A percentile compares a stretch with the other conserved stretches of the same genome.
phyloP scores from a whole-genome alignment of 2,888 invertebrate genomes.

The Orchesellides sinensis region DNA sequence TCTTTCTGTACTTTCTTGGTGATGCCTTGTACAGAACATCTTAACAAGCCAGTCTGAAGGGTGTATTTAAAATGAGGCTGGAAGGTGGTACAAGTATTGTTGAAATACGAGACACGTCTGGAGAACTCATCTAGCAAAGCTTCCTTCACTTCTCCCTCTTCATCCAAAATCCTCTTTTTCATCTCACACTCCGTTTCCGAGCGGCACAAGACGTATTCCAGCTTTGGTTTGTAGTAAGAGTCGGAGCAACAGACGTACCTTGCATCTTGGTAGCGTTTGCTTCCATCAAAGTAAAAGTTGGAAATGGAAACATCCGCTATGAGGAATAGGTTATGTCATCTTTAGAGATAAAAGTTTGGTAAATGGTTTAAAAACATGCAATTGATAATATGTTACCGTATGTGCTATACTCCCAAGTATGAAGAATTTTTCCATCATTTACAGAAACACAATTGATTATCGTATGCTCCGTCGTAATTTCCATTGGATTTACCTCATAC shows the following conservation, averaged over 20 bases:
- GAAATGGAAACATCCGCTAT: conserved; percentile 66
- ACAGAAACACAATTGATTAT: conserved; percentile 65
- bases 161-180: conserved; percentile 61
- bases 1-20: conserved; percentile 49
- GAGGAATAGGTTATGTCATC: background rate
- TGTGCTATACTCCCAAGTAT: conserved; percentile 68
- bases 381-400: conserved; percentile 64
- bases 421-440: conserved; percentile 49
- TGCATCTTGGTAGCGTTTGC: conserved; percentile 68
- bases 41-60: conserved; percentile 56
- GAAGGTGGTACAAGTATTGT: conserved; percentile 59
- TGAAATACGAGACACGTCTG: conserved; percentile 38
- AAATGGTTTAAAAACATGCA: background rate
- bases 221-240: conserved; percentile 69
- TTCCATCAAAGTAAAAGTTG: conserved; percentile 67
- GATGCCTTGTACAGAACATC: conserved; percentile 66
- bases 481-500: conserved; percentile 63
- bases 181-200: conserved; percentile 68
- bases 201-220: conserved; percentile 65
- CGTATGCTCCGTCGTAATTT: conserved; percentile 60
- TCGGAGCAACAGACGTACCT: conserved; percentile 65
- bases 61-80: conserved; percentile 69
- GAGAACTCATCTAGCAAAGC: conserved; percentile 51
- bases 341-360: background rate
- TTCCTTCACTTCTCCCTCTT: conserved; percentile 53